A percentile compares a stretch with the other conserved stretches of the same genome.
These are phyloP conservation scores for Dunckerocampus dactyliophorus DNA, from an alignment of 2,113 vertebrate species.

Conservation along the genomic window DNA sequence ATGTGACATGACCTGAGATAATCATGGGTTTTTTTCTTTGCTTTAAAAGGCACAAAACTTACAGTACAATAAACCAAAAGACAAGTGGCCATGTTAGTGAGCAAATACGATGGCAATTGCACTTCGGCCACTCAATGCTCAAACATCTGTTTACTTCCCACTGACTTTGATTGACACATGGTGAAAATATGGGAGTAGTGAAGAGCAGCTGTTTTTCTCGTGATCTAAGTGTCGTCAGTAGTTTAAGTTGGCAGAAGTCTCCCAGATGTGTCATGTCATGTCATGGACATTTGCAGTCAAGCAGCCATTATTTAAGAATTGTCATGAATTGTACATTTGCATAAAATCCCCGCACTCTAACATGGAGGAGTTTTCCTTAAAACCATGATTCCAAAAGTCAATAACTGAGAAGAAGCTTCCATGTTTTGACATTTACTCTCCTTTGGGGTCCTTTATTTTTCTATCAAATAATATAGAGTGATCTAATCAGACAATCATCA, in stretches of 20 bases:
- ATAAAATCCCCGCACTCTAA: background rate
- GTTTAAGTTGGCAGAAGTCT: background rate
- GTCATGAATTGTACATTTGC: background rate
- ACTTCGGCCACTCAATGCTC: background rate
- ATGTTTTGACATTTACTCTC: background rate
- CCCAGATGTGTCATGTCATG: background rate
- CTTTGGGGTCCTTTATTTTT: background rate
- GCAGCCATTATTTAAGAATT: background rate
- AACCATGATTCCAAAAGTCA: no score
- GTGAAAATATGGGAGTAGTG: background rate
- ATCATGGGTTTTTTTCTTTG: background rate
- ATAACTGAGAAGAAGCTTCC: background rate
- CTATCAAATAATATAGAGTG: background rate
- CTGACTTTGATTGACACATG: constrained; percentile 3
- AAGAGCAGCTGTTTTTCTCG: constrained; percentile 2
- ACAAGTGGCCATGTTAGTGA: background rate
- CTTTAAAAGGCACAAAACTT: background rate
- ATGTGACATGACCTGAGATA: background rate
- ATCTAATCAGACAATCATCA: background rate
- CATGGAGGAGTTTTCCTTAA: no score
- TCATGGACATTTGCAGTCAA: background rate
- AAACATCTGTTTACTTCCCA: background rate
- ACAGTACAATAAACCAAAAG: background rate
- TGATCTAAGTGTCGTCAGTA: background rate
- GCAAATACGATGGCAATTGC: background rate